These are phyloP conservation scores for Petrocephalus schoutedeni DNA, from an alignment of 2,797 vertebrate species.

Conservation along the genomic window DNA sequence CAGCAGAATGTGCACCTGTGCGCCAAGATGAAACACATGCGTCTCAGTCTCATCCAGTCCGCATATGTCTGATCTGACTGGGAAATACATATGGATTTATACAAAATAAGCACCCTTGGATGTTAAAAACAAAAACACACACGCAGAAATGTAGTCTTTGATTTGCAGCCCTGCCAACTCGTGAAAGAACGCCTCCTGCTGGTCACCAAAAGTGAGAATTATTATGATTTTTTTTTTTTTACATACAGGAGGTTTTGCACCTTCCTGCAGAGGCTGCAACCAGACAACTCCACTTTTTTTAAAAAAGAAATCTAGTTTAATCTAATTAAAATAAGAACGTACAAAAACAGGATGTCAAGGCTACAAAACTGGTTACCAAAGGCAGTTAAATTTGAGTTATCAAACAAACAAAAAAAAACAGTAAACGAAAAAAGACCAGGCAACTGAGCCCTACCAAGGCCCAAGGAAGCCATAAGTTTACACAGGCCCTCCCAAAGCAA, in stretches of 20 bases:
- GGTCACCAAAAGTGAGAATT: constrained; percentile 12
- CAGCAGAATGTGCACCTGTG: neutral
- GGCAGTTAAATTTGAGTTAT: constrained; percentile 36
- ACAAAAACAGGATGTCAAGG: constrained; percentile 34
- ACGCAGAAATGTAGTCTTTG: constrained; percentile 29
- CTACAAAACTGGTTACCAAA: constrained; percentile 45
- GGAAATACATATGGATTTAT: constrained; percentile 42
- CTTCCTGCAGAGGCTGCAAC: constrained; percentile 18
- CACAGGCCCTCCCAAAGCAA: constrained; percentile 40
- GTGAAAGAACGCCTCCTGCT: constrained; percentile 28
- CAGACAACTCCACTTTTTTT: neutral
- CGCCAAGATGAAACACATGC: neutral
- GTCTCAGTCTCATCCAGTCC: constrained; percentile 31
- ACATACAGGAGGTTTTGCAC: neutral
- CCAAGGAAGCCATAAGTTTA: constrained; percentile 36
- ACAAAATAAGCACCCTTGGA: constrained; percentile 52
- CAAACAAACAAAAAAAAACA: constrained; percentile 23
- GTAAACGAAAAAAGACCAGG: constrained; percentile 41
- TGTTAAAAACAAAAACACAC: constrained; percentile 41
- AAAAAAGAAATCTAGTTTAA: neutral
- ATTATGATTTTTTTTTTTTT: neutral
- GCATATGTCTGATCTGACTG: constrained; percentile 41
- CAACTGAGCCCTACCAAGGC: constrained; percentile 50
- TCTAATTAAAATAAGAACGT: constrained; percentile 3
- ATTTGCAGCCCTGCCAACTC: constrained; percentile 35